These are phyloP conservation scores for Lucinisca nassula DNA, from an alignment of 2,888 invertebrate genomes.

Conservation along the genomic window DNA sequence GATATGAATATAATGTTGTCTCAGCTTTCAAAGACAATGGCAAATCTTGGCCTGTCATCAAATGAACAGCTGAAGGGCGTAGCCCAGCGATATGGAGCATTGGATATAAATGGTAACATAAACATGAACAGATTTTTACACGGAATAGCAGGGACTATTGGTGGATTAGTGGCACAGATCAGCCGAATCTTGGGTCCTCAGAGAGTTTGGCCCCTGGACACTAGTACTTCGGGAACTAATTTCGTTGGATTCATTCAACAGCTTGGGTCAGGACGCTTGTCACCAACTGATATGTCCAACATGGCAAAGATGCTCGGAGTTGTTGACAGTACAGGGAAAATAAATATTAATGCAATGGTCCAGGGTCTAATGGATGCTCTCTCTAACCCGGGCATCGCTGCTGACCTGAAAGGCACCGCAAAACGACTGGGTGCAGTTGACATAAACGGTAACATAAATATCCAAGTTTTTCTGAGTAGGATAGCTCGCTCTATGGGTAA, in stretches of 20 bases:
- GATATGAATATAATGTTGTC: slow-evolving; percentile 46
- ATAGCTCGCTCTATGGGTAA: neutral
- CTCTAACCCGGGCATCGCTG: slow-evolving; percentile 3
- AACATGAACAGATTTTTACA: slow-evolving; percentile 32
- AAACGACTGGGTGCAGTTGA: slow-evolving; percentile 49
- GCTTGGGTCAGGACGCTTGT: slow-evolving; percentile 33
- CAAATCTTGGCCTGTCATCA: slow-evolving; percentile 6
- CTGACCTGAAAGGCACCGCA: slow-evolving; percentile 44
- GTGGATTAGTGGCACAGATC: neutral
- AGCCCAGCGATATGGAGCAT: slow-evolving; percentile 46
- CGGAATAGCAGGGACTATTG: slow-evolving; percentile 23
- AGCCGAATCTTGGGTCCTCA: neutral
- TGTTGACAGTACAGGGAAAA: slow-evolving; percentile 19
- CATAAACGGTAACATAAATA: slow-evolving; percentile 49
- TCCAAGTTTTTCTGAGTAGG: slow-evolving; percentile 17
- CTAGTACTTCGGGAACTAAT: neutral
- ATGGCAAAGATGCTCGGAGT: slow-evolving; percentile 44
- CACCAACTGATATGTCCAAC: slow-evolving; percentile 21
- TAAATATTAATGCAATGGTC: slow-evolving; percentile 42
- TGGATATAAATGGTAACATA: slow-evolving; percentile 55
- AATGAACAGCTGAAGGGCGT: slow-evolving; percentile 31
- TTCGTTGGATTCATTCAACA: neutral
- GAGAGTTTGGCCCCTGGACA: neutral
- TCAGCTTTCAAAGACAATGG: neutral
- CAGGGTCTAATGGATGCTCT: neutral